These are phyloP conservation scores for Chionoecetes opilio DNA, from an alignment of 1,140 invertebrate species.

Conservation along the genomic window DNA sequence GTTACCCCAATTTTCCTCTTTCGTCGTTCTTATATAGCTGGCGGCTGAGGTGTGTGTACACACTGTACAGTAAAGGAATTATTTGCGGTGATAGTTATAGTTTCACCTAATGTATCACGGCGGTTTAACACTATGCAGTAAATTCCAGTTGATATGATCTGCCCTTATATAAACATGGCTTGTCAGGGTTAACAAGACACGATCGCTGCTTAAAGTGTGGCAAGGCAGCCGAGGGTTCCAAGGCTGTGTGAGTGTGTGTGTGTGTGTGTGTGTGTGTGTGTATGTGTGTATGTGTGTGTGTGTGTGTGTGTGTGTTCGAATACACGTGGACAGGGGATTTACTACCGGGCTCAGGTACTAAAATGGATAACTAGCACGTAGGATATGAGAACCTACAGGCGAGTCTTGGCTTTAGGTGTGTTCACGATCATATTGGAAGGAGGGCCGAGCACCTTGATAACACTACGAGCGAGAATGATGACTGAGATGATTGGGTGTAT, in stretches of 20 bases:
- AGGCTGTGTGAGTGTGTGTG: background rate
- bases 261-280: constrained; percentile 15
- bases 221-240: background rate
- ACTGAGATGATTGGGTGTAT: background rate
- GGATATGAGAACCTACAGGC: too few relatives aligned
- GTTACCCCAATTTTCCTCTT: background rate
- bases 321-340: background rate
- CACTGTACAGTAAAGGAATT: background rate
- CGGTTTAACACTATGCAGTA: background rate
- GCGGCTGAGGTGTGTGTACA: background rate
- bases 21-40: background rate
- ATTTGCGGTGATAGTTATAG: background rate
- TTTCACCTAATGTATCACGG: background rate
- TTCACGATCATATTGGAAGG: too few relatives aligned
- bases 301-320: background rate
- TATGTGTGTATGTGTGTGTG: background rate
- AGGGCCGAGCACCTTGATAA: too few relatives aligned
- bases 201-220: background rate
- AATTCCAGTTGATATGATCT: background rate
- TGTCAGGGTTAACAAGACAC: background rate
- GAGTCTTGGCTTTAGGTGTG: too few relatives aligned
- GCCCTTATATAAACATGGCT: background rate
- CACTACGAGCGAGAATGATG: too few relatives aligned
- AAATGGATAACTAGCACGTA: too few relatives aligned
- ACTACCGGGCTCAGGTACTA: too few relatives aligned